These are phyloP conservation scores for Uromys caudimaculatus DNA, from an alignment of 2,797 vertebrate genomes.

Conservation along the genomic window DNA sequence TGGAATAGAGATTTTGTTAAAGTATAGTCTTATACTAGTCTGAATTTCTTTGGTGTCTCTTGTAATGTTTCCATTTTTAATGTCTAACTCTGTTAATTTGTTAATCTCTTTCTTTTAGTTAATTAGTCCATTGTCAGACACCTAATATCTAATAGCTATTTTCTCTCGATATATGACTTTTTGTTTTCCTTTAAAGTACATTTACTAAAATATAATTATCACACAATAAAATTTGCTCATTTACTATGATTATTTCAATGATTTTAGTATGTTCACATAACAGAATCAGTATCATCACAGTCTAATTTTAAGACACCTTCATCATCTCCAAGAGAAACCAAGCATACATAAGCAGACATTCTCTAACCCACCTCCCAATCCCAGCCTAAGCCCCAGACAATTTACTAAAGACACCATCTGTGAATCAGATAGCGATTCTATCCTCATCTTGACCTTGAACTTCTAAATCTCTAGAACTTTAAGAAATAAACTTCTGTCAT, in stretches of 20 bases:
- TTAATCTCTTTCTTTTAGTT: neutral
- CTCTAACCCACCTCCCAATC: neutral
- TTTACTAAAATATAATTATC: neutral
- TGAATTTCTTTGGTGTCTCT: neutral
- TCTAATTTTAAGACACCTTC: neutral
- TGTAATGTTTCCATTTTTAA: neutral
- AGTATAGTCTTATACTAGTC: neutral
- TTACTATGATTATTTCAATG: neutral
- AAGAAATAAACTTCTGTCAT: neutral
- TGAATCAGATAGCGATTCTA: neutral
- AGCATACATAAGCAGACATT: neutral
- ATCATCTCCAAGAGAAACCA: neutral
- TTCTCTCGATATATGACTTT: neutral
- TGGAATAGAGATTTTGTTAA: neutral
- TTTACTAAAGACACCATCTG: neutral
- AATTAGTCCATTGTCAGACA: neutral
- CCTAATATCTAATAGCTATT: neutral
- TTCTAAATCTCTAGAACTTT: neutral
- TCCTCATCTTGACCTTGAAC: neutral
- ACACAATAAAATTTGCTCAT: neutral
- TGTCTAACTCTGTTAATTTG: neutral
- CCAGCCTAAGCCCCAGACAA: neutral
- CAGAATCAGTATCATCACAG: neutral
- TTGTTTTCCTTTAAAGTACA: neutral
- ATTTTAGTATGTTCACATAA: neutral